A percentile compares a stretch with the other conserved stretches of the same genome.
Conservation (phyloP, 1,140 invertebrate genomes). For the Atta cephalotes region DNA sequence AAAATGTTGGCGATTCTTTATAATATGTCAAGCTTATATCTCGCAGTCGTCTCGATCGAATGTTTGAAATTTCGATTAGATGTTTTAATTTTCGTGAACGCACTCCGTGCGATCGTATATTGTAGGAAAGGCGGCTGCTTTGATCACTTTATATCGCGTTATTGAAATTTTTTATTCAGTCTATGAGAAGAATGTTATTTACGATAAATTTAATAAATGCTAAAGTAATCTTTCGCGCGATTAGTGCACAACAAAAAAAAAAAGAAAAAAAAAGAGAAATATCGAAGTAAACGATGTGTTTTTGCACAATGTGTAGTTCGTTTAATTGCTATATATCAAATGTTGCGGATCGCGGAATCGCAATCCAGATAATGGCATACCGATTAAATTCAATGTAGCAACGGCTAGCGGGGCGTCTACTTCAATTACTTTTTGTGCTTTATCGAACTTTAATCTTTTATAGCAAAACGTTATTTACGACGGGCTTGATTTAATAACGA, state of each 20-base stretch:
- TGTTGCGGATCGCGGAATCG: conserved; percentile 39
- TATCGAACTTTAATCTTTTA: conserved; percentile 62
- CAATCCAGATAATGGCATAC: conserved; percentile 57
- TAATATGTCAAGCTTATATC: background rate
- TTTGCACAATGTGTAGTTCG: conserved; percentile 29
- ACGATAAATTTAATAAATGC: conserved; percentile 36
- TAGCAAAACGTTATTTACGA: conserved; percentile 79
- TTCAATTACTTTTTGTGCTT: conserved; percentile 57
- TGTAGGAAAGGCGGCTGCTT: background rate
- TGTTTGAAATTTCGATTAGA: conserved; percentile 38
- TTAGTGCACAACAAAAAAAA: background rate
- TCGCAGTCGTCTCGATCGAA: background rate
- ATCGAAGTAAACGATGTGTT: conserved; percentile 24
- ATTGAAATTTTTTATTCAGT: background rate
- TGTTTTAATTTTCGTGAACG: conserved; percentile 22
- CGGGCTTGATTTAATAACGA: conserved; percentile 82
- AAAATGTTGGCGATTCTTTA: conserved; percentile 47
- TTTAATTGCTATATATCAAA: conserved; percentile 57
- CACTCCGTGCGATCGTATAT: conserved; percentile 5
- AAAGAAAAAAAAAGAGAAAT: background rate
- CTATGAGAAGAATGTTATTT: conserved; percentile 28
- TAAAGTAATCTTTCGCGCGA: background rate
- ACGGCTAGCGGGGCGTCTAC: conserved; percentile 37
- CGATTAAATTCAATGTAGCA: conserved; percentile 53
- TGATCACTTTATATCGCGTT: conserved; percentile 19